Evolutionary conservation across 2,797 vertebrate species (phyloP).

Genomic region (Macropodus opercularis): DNA sequence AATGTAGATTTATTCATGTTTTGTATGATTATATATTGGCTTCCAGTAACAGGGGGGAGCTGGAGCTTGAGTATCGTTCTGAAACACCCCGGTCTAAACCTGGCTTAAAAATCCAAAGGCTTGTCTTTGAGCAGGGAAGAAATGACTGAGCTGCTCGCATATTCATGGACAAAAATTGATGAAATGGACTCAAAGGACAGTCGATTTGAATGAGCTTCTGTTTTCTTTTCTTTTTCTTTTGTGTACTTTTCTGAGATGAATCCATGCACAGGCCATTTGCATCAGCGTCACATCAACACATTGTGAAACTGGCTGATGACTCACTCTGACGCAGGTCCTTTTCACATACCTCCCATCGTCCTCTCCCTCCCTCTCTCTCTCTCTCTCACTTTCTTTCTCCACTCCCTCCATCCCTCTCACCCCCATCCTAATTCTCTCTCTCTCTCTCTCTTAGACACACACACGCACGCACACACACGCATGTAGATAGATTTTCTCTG

Average conservation of each 20-base stretch:
- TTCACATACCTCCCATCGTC: conserved; percentile 72
- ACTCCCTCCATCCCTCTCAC: conserved; percentile 14
- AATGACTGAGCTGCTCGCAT: neutral
- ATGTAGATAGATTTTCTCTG: conserved; percentile 66
- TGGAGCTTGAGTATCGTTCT: neutral
- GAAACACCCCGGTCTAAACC: neutral
- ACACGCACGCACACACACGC: conserved; percentile 43
- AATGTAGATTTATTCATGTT: conserved; percentile 30
- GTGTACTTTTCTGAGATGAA: conserved; percentile 30
- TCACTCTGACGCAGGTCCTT: conserved; percentile 83
- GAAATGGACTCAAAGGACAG: neutral
- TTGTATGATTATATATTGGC: conserved; percentile 33
- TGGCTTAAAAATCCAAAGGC: neutral
- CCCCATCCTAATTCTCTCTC: neutral
- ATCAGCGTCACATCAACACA: conserved; percentile 85
- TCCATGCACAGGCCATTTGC: conserved; percentile 71
- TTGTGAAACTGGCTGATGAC: conserved; percentile 88
- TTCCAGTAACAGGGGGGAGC: conserved; percentile 30
- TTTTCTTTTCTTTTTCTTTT: conserved; percentile 12
- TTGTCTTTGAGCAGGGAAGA: conserved; percentile 26
- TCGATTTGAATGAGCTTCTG: conserved; percentile 13
- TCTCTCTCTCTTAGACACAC: conserved; percentile 8
- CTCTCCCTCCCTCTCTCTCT: conserved; percentile 33
- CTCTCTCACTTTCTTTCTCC: conserved; percentile 49
- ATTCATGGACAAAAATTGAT: too few relatives aligned